phyloP scores from a whole-genome alignment of 2,888 invertebrate genomes.

The Schrankia costaestrigalis region DNA sequence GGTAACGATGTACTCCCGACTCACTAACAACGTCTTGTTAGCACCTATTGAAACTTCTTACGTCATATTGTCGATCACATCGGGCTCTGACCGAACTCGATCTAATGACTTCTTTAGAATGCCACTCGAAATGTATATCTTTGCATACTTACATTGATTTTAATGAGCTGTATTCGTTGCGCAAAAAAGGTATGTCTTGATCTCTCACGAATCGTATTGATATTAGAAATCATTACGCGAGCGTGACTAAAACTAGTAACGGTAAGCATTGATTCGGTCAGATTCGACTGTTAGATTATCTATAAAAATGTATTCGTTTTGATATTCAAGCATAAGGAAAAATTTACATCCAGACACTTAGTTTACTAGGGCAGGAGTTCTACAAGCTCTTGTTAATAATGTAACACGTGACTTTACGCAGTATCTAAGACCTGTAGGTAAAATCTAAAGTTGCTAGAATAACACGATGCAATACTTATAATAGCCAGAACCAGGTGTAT shows the following conservation, averaged over 20 bases:
- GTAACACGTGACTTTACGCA: no score
- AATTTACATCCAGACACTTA: slow-evolving; percentile 28
- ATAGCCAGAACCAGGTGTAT: slow-evolving; percentile 35
- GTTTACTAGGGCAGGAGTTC: no score
- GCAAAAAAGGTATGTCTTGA: slow-evolving; percentile 46
- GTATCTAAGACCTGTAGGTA: no score
- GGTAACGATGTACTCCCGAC: slow-evolving; percentile 32
- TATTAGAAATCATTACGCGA: slow-evolving; percentile 55
- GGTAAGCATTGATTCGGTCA: slow-evolving; percentile 22
- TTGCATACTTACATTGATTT: slow-evolving; percentile 47
- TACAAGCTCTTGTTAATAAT: no score
- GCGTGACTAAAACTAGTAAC: slow-evolving; percentile 44
- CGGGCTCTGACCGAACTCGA: slow-evolving; percentile 45
- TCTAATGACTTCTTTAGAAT: slow-evolving; percentile 60
- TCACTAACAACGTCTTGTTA: slow-evolving; percentile 63
- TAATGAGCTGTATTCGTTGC: slow-evolving; percentile 51
- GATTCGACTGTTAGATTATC: slow-evolving; percentile 21
- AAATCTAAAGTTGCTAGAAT: no score
- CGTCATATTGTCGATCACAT: slow-evolving; percentile 55
- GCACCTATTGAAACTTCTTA: slow-evolving; percentile 59
- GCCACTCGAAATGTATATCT: slow-evolving; percentile 52
- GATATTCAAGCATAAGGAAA: slow-evolving; percentile 8
- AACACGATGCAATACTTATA: no score
- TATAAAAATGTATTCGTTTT: no score
- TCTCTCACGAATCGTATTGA: slow-evolving; percentile 50